A percentile compares a stretch with the other conserved stretches of the same genome.
Evolutionary conservation across 2,797 vertebrate genomes (phyloP).

Genomic region (Myotis daubentonii): DNA sequence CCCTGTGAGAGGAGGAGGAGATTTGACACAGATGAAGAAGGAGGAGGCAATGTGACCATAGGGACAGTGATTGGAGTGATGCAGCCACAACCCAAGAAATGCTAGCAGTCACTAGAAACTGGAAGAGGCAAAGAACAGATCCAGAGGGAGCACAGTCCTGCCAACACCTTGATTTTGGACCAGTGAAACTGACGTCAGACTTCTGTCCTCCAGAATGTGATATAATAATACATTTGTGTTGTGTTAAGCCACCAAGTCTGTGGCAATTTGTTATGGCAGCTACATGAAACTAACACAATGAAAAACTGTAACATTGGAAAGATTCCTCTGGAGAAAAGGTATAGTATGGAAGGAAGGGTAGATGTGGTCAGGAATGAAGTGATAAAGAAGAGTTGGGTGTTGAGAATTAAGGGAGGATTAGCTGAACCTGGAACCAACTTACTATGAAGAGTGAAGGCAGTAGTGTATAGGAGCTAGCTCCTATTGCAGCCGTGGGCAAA

Average conservation of each 20-base stretch:
- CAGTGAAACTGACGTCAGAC: background rate
- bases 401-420: background rate
- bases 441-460: background rate
- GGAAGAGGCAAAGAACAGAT: background rate
- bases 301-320: background rate
- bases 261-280: background rate
- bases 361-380: background rate
- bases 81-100: background rate
- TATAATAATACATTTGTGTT: background rate
- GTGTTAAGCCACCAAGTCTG: background rate
- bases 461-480: background rate
- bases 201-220: background rate
- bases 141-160: background rate
- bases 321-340: background rate
- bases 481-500: too few relatives aligned
- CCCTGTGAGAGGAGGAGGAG: background rate
- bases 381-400: background rate
- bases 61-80: background rate
- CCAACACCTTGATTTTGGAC: background rate
- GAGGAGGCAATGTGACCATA: background rate
- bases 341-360: background rate
- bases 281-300: background rate
- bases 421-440: background rate
- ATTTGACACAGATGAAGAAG: background rate
- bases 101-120: background rate